A percentile compares a stretch with the other conserved stretches of the same genome.
These are phyloP conservation scores for Steinernema hermaphroditum DNA, from an alignment of 2,888 invertebrate species.

Conservation along the genomic window DNA sequence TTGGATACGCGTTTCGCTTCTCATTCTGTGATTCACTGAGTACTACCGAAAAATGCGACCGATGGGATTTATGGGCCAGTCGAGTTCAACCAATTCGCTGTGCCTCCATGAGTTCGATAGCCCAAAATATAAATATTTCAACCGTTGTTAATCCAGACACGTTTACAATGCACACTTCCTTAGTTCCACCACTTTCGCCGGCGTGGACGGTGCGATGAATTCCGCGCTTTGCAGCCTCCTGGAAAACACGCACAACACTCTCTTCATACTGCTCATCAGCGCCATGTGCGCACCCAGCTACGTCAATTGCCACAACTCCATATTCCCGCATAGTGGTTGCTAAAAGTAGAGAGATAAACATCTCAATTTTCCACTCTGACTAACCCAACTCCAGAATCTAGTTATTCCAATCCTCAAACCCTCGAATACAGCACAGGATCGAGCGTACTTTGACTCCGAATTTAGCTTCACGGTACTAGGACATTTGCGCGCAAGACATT, in stretches of 20 bases:
- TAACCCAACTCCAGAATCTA: conserved; percentile 57
- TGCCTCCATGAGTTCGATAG: conserved; percentile 70
- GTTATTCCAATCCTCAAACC: conserved; percentile 66
- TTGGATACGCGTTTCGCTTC: no score
- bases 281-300: conserved; percentile 68
- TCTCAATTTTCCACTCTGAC: no score
- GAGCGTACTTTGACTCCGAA: conserved; percentile 69
- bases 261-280: conserved; percentile 63
- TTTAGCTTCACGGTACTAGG: conserved; percentile 68
- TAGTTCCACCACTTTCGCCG: conserved; percentile 66
- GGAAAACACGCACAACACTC: conserved; percentile 52
- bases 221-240: conserved; percentile 69
- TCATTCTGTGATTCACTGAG: no score
- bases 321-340: conserved; percentile 57
- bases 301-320: conserved; percentile 72
- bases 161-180: conserved; percentile 48
- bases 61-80: conserved; percentile 69
- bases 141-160: no score
- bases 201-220: conserved; percentile 72
- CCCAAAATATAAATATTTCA: conserved; percentile 66
- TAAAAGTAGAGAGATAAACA: no score
- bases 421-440: conserved; percentile 70
- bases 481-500: no score
- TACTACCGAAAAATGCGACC: no score
- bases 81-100: conserved; percentile 70